These are phyloP conservation scores for Solenopsis fugax DNA, from an alignment of 1,140 invertebrate genomes.

Conservation along the genomic window DNA sequence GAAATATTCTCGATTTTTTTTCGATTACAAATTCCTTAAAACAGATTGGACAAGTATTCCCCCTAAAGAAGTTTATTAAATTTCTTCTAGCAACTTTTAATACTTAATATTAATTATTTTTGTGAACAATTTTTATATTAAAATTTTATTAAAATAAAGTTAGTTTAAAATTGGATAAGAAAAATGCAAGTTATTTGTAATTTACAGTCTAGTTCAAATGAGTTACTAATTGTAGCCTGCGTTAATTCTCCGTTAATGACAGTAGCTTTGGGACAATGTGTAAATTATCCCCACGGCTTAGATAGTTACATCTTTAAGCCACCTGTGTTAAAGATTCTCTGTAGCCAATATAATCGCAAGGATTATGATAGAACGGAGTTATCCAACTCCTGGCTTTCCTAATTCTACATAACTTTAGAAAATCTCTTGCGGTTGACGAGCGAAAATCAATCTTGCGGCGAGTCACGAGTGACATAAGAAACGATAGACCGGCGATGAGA, in stretches of 20 bases:
- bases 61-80: not conserved
- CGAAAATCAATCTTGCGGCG: slow-evolving; percentile 36
- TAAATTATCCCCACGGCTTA: not conserved
- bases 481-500: not conserved
- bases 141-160: not conserved
- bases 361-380: not conserved
- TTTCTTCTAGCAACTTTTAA: not conserved
- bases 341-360: slow-evolving; percentile 4
- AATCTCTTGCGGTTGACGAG: slow-evolving; percentile 15
- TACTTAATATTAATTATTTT: not conserved
- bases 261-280: not conserved
- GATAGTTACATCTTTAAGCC: not conserved
- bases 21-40: not conserved
- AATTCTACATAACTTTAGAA: slow-evolving; percentile 16
- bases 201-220: slow-evolving; percentile 1
- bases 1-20: not conserved
- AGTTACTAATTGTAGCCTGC: not conserved
- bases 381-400: not conserved
- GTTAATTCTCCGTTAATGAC: not conserved
- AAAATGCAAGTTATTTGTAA: not conserved
- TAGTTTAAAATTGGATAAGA: not conserved
- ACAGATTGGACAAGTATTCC: not conserved
- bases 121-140: not conserved
- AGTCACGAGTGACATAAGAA: slow-evolving; percentile 25
- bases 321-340: not conserved